These are phyloP conservation scores for Lycopodina hypogea DNA, from an alignment of 37 sponge, comb jelly and placozoan species.

Conservation along the genomic window DNA sequence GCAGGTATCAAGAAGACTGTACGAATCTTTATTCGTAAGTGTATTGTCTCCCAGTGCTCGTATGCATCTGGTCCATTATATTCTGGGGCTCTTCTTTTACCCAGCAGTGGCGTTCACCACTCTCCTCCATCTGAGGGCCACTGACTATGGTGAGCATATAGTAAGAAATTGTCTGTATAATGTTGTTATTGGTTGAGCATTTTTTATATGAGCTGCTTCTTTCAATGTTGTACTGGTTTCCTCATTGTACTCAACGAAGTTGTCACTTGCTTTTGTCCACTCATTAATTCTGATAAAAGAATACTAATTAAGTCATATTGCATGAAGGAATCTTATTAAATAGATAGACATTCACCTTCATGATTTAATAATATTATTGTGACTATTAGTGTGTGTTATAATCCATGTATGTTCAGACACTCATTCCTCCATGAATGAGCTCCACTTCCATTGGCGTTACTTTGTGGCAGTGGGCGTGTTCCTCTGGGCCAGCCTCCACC, in stretches of 20 bases:
- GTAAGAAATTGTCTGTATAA: not conserved
- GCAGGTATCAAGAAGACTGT: constrained; percentile 61
- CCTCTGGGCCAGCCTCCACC: constrained; percentile 67
- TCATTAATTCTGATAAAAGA: too few relatives aligned
- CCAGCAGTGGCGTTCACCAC: constrained; percentile 40
- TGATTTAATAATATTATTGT: too few relatives aligned
- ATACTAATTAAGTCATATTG: too few relatives aligned
- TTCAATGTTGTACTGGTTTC: too few relatives aligned
- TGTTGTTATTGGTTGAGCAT: too few relatives aligned
- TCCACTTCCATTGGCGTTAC: constrained; percentile 36
- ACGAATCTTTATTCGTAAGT: constrained; percentile 69
- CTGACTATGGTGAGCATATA: not conserved
- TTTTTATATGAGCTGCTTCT: too few relatives aligned
- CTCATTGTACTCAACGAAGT: too few relatives aligned
- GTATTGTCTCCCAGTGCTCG: constrained; percentile 29
- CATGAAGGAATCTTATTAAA: too few relatives aligned
- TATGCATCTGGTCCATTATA: constrained; percentile 69
- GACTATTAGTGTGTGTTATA: too few relatives aligned
- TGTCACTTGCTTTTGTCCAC: too few relatives aligned
- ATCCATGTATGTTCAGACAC: not conserved
- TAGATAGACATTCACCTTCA: too few relatives aligned
- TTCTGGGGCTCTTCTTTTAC: constrained; percentile 68
- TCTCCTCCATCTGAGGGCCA: constrained; percentile 20
- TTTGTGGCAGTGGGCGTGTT: constrained; percentile 45
- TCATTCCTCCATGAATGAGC: not conserved